Conservation (phyloP, 2,797 vertebrate species). For the Champsocephalus esox region DNA sequence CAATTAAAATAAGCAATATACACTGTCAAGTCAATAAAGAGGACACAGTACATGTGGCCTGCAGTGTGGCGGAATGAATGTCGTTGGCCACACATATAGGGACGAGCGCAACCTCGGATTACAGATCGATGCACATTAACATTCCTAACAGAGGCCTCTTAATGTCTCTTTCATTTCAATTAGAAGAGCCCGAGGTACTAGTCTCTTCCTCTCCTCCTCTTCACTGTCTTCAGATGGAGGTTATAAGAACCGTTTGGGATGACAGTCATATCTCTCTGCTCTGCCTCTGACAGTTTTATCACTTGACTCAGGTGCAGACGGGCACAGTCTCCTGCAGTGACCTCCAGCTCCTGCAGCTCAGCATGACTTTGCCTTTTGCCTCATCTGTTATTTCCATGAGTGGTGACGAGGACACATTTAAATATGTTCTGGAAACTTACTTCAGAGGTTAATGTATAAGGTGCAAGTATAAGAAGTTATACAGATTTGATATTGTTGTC, state of each 20-base stretch:
- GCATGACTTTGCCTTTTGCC: conserved; percentile 29
- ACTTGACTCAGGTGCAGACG: conserved; percentile 43
- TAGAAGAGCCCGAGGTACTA: conserved; percentile 32
- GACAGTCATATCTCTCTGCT: conserved; percentile 56
- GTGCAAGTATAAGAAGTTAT: conserved; percentile 22
- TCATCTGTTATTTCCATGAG: conserved; percentile 48
- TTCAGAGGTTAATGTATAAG: conserved; percentile 45
- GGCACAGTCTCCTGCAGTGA: conserved; percentile 54
- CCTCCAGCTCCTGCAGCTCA: conserved; percentile 13
- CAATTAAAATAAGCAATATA: conserved; percentile 11
- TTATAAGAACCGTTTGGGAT: conserved; percentile 50
- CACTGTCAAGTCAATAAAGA: conserved; percentile 16
- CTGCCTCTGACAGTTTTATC: conserved; percentile 64
- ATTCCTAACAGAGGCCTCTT: conserved; percentile 54
- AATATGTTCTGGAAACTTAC: conserved; percentile 52
- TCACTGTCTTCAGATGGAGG: conserved; percentile 53
- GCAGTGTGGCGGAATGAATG: conserved; percentile 6
- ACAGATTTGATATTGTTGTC: conserved; percentile 41
- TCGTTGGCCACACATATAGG: conserved; percentile 33
- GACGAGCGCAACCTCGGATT: conserved; percentile 44
- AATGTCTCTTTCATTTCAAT: conserved; percentile 58
- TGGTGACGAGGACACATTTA: conserved; percentile 51
- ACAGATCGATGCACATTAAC: conserved; percentile 69
- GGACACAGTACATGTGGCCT: conserved; percentile 9
- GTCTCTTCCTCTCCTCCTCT: conserved; percentile 13